phyloP scores from a whole-genome alignment of 1,140 invertebrate genomes.

The Paralvinella palmiformis region DNA sequence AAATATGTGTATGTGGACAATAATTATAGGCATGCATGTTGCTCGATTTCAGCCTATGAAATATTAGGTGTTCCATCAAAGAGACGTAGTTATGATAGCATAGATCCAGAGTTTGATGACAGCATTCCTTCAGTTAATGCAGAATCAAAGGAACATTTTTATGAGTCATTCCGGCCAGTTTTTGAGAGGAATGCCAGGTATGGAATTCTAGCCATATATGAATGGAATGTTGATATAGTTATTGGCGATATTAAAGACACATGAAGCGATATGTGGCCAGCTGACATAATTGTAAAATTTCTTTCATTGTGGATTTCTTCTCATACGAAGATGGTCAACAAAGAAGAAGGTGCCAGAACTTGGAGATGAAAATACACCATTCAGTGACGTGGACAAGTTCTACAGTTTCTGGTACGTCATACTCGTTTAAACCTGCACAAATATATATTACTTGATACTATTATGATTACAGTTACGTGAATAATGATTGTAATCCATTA shows the following conservation, averaged over 20 bases:
- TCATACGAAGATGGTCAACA: slow-evolving; percentile 75
- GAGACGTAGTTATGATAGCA: slow-evolving; percentile 86
- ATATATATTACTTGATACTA: too few relatives aligned
- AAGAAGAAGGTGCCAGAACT: slow-evolving; percentile 78
- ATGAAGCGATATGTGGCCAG: not conserved
- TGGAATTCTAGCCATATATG: not conserved
- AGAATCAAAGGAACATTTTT: slow-evolving; percentile 79
- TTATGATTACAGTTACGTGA: too few relatives aligned
- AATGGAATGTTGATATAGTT: not conserved
- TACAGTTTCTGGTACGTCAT: slow-evolving; percentile 57
- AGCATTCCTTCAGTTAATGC: slow-evolving; percentile 65
- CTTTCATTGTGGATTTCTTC: slow-evolving; percentile 3
- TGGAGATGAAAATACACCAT: slow-evolving; percentile 63
- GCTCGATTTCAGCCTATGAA: slow-evolving; percentile 67
- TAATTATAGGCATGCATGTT: slow-evolving; percentile 3
- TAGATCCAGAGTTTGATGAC: slow-evolving; percentile 92
- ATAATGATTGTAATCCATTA: too few relatives aligned
- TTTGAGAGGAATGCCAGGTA: slow-evolving; percentile 74
- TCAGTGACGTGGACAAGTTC: slow-evolving; percentile 55
- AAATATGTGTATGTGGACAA: not conserved
- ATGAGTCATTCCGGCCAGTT: slow-evolving; percentile 68
- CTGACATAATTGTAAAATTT: not conserved
- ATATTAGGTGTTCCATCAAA: slow-evolving; percentile 74
- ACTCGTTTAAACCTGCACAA: too few relatives aligned
- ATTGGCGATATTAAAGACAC: too few relatives aligned